Percentiles rank a stretch among this genome's conserved stretches.
phyloP scores from a whole-genome alignment of 1,140 invertebrate genomes.

The Liolophura sinensis region DNA sequence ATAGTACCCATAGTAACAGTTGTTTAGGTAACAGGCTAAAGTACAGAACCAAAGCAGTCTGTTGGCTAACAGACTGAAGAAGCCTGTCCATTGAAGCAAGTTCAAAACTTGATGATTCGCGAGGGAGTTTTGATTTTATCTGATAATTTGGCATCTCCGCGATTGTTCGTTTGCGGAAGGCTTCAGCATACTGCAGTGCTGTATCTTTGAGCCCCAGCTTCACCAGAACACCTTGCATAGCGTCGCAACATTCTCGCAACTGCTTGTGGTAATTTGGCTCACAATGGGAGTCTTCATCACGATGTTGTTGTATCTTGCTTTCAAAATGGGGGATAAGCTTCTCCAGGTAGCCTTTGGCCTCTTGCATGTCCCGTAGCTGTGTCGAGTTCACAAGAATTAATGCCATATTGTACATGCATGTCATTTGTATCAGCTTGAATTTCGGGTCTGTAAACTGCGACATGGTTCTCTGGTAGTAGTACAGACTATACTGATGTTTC shows the following conservation, averaged over 20 bases:
- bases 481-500: slow-evolving; percentile 41
- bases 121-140: neutral
- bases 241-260: slow-evolving; percentile 48
- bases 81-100: slow-evolving; percentile 30
- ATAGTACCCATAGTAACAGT: slow-evolving; percentile 49
- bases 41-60: slow-evolving; percentile 48
- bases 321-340: slow-evolving; percentile 48
- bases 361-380: slow-evolving; percentile 43
- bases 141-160: slow-evolving; percentile 35
- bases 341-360: slow-evolving; percentile 41
- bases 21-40: slow-evolving; percentile 39
- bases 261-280: slow-evolving; percentile 39
- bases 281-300: slow-evolving; percentile 44
- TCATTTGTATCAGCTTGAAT: slow-evolving; percentile 26
- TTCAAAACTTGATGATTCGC: neutral
- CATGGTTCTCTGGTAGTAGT: slow-evolving; percentile 36
- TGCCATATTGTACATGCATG: slow-evolving; percentile 45
- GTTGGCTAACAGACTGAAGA: slow-evolving; percentile 36
- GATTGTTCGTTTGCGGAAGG: slow-evolving; percentile 35
- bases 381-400: slow-evolving; percentile 46
- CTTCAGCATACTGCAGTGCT: slow-evolving; percentile 48
- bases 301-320: slow-evolving; percentile 38
- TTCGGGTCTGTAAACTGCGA: too few species aligned
- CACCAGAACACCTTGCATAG: slow-evolving; percentile 43
- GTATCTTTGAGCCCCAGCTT: slow-evolving; percentile 47